Evolutionary conservation across 1,140 invertebrate species (phyloP), one percentile per base, ranked within the genome.

Genomic region (Propsilocerus akamusi): DNA sequence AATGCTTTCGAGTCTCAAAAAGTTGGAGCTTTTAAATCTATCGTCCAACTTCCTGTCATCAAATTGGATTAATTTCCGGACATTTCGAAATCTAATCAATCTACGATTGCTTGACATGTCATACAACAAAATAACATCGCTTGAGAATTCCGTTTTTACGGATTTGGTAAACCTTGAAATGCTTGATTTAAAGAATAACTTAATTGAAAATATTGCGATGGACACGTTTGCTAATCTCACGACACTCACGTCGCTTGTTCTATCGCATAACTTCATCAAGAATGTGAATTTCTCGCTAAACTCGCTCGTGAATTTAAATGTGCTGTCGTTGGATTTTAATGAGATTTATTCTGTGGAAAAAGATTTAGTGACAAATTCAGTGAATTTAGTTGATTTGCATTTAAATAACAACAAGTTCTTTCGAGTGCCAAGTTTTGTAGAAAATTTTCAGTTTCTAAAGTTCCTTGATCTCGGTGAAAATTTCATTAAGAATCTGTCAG

Each of bases 381-480:
- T 41, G 34, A 41, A 41, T 7, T 20, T 41, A 8, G 34, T 41
- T 20, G 34, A 41, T 17, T 20, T 41, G 17, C 34, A 41, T 17
- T 17, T 41, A n/a, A 41, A 41, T 17, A 41, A 41, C 17, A 41
- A 41, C 10, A 41, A 41, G 22, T 41, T 41, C 34, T 41, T 41
- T 41, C 34, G 34, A 20, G 78, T 97, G 46, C 92, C 92, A n/a
- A 73, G 78, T 55, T 86, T 85, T n/a, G 64, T 95, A 20, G 74
- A 74, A 57, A 77, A 80, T 59, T 78, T 93, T 51, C 81, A 81
- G 7, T 73, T 83, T 55, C 68, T 95, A 30, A 86, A 84, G 61
- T 88, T 83, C 24, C 68, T 95, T 46, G 88, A 94, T 68, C 72
- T 94, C 55, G 86, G 86, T 30, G 85, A 90, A 66, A 95, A 95